Conservation (phyloP, 2,888 invertebrate species). For the Synanthedon tipuliformis region DNA sequence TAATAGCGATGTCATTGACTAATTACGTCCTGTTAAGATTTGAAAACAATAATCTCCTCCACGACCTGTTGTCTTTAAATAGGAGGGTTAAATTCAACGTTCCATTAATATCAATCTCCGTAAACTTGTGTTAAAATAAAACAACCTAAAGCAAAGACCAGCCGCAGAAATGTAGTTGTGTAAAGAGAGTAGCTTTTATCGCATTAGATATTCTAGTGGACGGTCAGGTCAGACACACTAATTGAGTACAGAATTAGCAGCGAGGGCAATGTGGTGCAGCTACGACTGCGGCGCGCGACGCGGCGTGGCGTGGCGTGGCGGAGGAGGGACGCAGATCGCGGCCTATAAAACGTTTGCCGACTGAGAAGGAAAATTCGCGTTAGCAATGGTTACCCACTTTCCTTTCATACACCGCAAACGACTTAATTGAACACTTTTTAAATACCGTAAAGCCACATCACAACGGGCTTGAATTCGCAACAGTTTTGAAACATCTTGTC, state of each 20-base stretch:
- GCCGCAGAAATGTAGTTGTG: not conserved
- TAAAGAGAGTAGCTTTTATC: conserved; percentile 7
- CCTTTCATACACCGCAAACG: too few species aligned
- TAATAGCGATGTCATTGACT: too few species aligned
- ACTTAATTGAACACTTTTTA: too few species aligned
- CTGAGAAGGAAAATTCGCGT: not conserved
- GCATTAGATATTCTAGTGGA: conserved; percentile 12
- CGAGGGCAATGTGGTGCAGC: conserved; percentile 20
- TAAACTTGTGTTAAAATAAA: not conserved
- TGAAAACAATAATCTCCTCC: too few species aligned
- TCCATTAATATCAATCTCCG: too few species aligned
- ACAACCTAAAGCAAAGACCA: not conserved
- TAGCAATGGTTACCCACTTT: too few species aligned
- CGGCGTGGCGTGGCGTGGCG: not conserved
- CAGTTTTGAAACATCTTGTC: too few species aligned
- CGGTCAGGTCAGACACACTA: conserved; percentile 18
- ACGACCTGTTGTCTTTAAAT: too few species aligned
- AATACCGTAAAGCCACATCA: too few species aligned
- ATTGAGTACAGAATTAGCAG: conserved; percentile 30
- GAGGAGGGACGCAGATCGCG: not conserved
- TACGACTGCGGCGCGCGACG: conserved; percentile 6
- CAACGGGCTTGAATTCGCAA: too few species aligned
- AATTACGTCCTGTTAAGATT: too few species aligned
- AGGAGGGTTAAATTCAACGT: too few species aligned
- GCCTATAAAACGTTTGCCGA: not conserved